phyloP scores from a whole-genome alignment of 2,888 invertebrate genomes.

The Euproctis similis region DNA sequence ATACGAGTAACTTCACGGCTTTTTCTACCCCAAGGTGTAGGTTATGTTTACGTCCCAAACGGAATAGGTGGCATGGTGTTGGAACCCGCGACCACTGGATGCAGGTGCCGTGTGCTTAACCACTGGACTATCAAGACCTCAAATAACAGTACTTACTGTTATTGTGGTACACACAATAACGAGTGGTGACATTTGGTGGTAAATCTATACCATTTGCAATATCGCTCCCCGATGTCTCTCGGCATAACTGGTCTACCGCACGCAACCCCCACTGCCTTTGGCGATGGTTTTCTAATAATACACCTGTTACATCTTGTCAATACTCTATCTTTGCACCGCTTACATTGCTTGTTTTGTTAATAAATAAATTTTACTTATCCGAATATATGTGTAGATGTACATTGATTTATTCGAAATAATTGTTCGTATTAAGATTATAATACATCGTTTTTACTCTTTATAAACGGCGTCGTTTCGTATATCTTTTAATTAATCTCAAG shows the following conservation, averaged over 20 bases:
- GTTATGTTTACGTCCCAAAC: too few relatives aligned
- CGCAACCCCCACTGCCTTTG: slow-evolving; percentile 61
- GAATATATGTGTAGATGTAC: slow-evolving; percentile 25
- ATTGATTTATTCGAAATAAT: slow-evolving; percentile 27
- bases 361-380: slow-evolving; percentile 12
- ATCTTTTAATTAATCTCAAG: slow-evolving; percentile 73
- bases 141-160: too few relatives aligned
- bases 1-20: too few relatives aligned
- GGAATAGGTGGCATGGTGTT: too few relatives aligned
- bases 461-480: slow-evolving; percentile 37
- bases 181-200: slow-evolving; percentile 49
- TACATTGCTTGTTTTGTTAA: slow-evolving; percentile 40
- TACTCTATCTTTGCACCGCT: slow-evolving; percentile 24
- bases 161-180: slow-evolving; percentile 26
- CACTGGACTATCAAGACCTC: slow-evolving; percentile 19
- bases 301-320: slow-evolving; percentile 49
- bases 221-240: slow-evolving; percentile 51
- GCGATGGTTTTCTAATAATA: slow-evolving; percentile 51
- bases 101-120: neutral
- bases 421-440: slow-evolving; percentile 37
- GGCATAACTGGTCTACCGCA: slow-evolving; percentile 61
- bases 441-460: slow-evolving; percentile 59
- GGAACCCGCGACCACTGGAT: too few relatives aligned
- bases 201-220: slow-evolving; percentile 64
- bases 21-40: too few relatives aligned